These are phyloP conservation scores for Littorina saxatilis DNA, from an alignment of 1,140 invertebrate genomes.

Conservation along the genomic window DNA sequence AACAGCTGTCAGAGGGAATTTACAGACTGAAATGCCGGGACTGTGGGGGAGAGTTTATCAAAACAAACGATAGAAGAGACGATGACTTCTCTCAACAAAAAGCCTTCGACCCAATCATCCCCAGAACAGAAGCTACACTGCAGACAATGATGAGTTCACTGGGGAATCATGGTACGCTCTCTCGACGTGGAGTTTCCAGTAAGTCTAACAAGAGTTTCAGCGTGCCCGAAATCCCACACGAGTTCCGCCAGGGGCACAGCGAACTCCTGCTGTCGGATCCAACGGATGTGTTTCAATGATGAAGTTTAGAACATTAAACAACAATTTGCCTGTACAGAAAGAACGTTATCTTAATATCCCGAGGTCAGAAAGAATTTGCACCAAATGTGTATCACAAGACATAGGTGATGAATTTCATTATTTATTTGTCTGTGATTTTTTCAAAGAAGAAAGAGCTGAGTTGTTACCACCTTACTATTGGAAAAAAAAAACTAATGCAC, in stretches of 20 bases:
- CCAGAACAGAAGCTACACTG: slow-evolving; percentile 9
- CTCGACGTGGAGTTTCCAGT: slow-evolving; percentile 17
- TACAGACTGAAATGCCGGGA: slow-evolving; percentile 57
- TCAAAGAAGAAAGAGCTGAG: no score
- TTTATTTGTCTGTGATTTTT: no score
- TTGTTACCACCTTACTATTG: no score
- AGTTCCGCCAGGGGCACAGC: not conserved
- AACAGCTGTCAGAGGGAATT: slow-evolving; percentile 34
- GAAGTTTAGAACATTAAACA: no score
- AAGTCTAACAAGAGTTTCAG: not conserved
- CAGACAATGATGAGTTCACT: not conserved
- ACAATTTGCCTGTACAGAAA: no score
- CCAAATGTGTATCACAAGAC: no score
- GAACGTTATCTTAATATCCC: no score
- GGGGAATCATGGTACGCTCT: slow-evolving; percentile 21
- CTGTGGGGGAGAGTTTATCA: slow-evolving; percentile 50
- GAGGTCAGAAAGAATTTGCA: no score
- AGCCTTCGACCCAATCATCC: not conserved
- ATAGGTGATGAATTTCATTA: no score
- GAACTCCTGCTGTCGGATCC: not conserved
- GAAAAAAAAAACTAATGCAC: no score
- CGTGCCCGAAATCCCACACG: not conserved
- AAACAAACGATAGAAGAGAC: not conserved
- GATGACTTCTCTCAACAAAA: not conserved
- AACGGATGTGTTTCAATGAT: no score